Evolutionary conservation across 2,888 invertebrate species (phyloP).

Genomic region (Seladonia tumulorum): DNA sequence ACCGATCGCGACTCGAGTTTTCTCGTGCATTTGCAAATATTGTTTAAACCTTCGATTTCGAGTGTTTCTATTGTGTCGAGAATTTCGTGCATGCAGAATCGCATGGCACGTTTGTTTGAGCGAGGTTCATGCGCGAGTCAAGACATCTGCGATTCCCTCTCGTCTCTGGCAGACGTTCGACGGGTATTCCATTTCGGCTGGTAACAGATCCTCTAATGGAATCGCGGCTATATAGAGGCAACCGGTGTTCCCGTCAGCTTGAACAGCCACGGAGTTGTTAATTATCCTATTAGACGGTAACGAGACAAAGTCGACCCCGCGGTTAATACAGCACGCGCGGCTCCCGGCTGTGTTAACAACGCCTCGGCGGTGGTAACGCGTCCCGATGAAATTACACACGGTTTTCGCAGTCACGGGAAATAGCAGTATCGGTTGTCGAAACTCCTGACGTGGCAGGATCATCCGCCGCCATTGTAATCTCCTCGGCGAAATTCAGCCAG

Average conservation of each 20-base stretch:
- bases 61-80: neutral
- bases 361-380: neutral
- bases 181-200: neutral
- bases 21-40: too few species aligned
- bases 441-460: neutral
- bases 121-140: neutral
- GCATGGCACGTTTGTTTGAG: neutral
- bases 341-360: neutral
- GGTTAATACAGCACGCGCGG: constrained; percentile 26
- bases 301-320: constrained; percentile 42
- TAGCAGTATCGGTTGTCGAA: constrained; percentile 1
- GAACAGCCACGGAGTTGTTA: constrained; percentile 49
- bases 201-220: constrained; percentile 21
- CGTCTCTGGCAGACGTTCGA: neutral
- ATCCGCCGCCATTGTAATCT: neutral
- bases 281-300: constrained; percentile 60
- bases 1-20: too few species aligned
- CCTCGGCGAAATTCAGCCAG: neutral
- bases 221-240: constrained; percentile 11
- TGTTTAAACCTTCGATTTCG: too few species aligned
- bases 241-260: constrained; percentile 10
- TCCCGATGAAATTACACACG: constrained; percentile 33
- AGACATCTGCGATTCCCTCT: neutral
- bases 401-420: constrained; percentile 15
- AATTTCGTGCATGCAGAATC: neutral